Evolutionary conservation across 2,113 vertebrate genomes (phyloP), one percentile per base, ranked within the genome.

Genomic region (Nibea albiflora): DNA sequence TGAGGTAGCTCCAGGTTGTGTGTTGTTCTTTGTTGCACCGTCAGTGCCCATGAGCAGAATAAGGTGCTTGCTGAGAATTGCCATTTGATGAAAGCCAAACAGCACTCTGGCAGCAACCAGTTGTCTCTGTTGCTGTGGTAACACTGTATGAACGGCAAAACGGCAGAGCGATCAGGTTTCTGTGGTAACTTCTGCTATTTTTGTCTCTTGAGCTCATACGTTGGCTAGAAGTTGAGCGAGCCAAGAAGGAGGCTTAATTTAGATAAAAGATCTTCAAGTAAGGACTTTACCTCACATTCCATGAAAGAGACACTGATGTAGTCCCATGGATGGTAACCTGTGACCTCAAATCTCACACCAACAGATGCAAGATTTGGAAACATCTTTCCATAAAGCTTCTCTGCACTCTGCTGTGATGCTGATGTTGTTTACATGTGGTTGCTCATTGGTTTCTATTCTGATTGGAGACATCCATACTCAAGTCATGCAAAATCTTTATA

Each of bases 61-160:
- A 60, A 80, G 82, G 81, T 80, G 74, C 76, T 93, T 71, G 62
- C 1, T 80, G 89, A 89, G 90, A 89, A 79, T 58, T 76, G 86
- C 84, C 91, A 73, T 88, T 87, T 85, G 76, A 90, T 92, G 22
- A 80, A 89, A 85, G 87, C 73, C 53, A 76, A 49, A 85, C 66
- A 61, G 62, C 88, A 53, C 78, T 90, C 90, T 95, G 88, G 85
- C 87, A 85, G 87, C 86, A 87, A 88, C 90, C 92, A 87, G 80
- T 89, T 95, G 94, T 89, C 94, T 94, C 94, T 95, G 94, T 96
- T 93, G 94, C 96, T 85, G 85, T 95, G 94, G 94, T 90, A 94
- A 94, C 93, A 71, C 81, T 75, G 73, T 84, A 82, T 83, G 81
- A 90, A 86, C 35, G 62, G 62, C 65, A 72, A 89, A 90, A 81